Evolutionary conservation across 1,140 invertebrate species (phyloP).

Genomic region (Araneus ventricosus): DNA sequence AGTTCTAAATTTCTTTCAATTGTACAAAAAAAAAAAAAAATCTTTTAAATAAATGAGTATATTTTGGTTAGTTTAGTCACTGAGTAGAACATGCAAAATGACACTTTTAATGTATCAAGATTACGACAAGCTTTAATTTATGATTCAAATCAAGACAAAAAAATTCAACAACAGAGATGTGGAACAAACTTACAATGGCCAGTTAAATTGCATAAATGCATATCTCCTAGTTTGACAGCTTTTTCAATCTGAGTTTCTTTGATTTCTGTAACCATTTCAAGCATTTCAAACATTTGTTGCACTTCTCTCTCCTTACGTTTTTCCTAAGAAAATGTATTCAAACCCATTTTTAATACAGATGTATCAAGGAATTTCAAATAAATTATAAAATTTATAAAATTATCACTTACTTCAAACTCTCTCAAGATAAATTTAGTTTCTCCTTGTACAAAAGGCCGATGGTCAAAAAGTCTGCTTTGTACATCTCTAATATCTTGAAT

Average conservation of each 20-base stretch:
- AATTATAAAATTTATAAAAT: neutral
- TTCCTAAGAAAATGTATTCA: conserved; percentile 81
- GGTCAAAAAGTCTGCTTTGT: conserved; percentile 91
- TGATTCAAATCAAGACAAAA: neutral
- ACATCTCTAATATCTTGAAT: conserved; percentile 88
- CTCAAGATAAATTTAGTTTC: conserved; percentile 90
- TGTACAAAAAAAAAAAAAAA: too few relatives aligned
- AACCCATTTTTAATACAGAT: neutral
- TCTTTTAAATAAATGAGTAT: too few relatives aligned
- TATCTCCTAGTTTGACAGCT: conserved; percentile 83
- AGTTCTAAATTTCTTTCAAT: too few relatives aligned
- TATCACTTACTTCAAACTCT: conserved; percentile 88
- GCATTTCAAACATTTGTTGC: conserved; percentile 87
- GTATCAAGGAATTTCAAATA: neutral
- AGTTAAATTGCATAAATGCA: conserved; percentile 84
- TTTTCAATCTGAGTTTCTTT: conserved; percentile 86
- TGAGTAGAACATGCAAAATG: too few relatives aligned
- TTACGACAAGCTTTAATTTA: too few relatives aligned
- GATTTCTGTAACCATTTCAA: conserved; percentile 89
- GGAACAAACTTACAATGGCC: conserved; percentile 81
- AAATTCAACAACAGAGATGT: neutral
- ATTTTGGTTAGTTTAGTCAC: too few relatives aligned
- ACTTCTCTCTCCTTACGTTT: conserved; percentile 89
- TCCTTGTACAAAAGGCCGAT: conserved; percentile 89
- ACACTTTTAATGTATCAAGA: too few relatives aligned